Evolutionary conservation across 2,888 invertebrate species (phyloP), one percentile per base, ranked within the genome.

Genomic region (Drosophila silvestris): DNA sequence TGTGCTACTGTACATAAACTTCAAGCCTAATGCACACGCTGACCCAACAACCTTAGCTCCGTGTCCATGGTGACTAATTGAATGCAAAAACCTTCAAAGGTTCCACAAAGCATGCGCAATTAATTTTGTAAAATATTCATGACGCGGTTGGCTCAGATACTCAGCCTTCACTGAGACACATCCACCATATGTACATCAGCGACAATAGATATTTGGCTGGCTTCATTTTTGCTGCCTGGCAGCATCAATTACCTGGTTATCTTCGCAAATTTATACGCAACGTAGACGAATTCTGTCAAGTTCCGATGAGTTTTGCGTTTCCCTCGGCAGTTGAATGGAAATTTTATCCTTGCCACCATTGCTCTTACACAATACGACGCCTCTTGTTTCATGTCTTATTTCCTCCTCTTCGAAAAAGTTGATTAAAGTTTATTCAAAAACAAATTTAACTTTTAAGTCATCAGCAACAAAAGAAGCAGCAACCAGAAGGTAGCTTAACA

Each of bases 381-480:
- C 35, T 78, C 60, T 56, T 61, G 66, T 72, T 68, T 56, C 64
- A 22, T 51, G 64, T 79, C 64, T 75, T 58, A 68, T 66, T 77
- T 61, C 56, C 41, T 30, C 33, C 28, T 50, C 59, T 33, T 44
- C 63, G 56, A 33, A 69, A 84, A 90, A 89, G 74, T 86, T 91
- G 85, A 87, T 89, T 91, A 82, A 87, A 89, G 86, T 87, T 84
- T 86, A 71, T 81, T 79, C 68, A 70, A 74, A 89, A 81, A 79
- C 80, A 74, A 89, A 91, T 85, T 91, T 78, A 90, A 87, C 85
- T 87, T 87, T 84, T 89, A 91, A 89, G 90, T 82, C 88, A 89
- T 87, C 86, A 74, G 65, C 64, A 60, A 57, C 57, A 39, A 39
- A 90, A 74, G 70, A 64, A 76, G 51, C 44, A 52, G 44, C 60